Conservation (phyloP, 2,888 invertebrate genomes). For the Meganola albula region DNA sequence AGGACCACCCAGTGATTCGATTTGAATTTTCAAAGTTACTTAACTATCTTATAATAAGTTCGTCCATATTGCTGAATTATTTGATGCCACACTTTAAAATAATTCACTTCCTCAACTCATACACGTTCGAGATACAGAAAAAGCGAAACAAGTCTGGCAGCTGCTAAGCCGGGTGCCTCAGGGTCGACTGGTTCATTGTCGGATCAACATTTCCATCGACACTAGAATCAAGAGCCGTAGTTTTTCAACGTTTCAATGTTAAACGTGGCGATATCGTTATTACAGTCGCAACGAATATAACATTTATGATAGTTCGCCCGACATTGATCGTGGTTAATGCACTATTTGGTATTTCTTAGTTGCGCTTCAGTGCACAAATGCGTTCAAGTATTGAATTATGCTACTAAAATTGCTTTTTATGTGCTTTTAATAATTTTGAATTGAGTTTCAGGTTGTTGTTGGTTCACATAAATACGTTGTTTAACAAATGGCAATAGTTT, state of each 20-base stretch:
- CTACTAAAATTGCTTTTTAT: too few species aligned
- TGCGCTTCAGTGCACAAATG: constrained; percentile 17
- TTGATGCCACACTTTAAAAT: constrained; percentile 24
- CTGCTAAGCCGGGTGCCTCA: constrained; percentile 56
- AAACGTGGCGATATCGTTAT: constrained; percentile 37
- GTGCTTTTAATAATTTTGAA: too few species aligned
- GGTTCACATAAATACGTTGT: too few species aligned
- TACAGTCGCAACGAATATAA: constrained; percentile 43
- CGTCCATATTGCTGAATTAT: constrained; percentile 29
- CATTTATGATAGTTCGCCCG: constrained; percentile 37
- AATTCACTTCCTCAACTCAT: constrained; percentile 33
- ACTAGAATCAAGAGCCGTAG: too few species aligned
- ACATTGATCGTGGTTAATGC: constrained; percentile 42
- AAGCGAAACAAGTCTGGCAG: constrained; percentile 50
- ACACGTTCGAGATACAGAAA: constrained; percentile 32
- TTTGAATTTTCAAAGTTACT: too few species aligned
- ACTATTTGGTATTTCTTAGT: constrained; percentile 28
- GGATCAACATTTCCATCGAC: constrained; percentile 43
- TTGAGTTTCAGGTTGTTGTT: too few species aligned
- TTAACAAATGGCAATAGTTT: too few species aligned
- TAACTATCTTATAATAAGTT: too few species aligned
- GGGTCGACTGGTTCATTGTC: constrained; percentile 62
- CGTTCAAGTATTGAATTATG: constrained; percentile 13
- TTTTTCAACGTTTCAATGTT: constrained; percentile 56
- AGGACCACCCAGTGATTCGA: constrained; percentile 19